Base-by-base conservation (phyloP, 2,888 invertebrate genomes). In the Scaptodrosophila latifasciaeformis region DNA sequence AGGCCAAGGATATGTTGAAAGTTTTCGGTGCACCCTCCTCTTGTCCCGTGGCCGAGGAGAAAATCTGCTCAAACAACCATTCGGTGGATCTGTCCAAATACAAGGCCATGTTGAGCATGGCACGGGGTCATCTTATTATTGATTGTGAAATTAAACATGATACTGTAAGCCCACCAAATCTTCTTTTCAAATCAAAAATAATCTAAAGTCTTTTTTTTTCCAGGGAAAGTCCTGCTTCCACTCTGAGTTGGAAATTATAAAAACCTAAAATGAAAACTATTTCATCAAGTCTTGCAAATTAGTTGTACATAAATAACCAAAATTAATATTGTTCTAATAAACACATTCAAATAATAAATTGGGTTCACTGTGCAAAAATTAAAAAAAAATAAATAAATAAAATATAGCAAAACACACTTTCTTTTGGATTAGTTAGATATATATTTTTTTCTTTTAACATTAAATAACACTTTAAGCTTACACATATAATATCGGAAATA, bases 1-100 rank as follows among this genome's bases (percentile, higher is more conserved):
- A 85, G 50, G 62, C 70, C 13, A 84, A 81, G 68, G 76, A 78
- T 18, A 70, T 84, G 17, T 46, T 87, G 13, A 82, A 83, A 40
- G 49, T 85, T 9, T 86, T 87, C 52, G 86, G 86, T 1, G 74
- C 87, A 1, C 87, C 87, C 2, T 77, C 84, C 6, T 70, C 79
- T n/a, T 88, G 88, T 59, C 88, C 88, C 1, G 84, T 86, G 13
- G 63, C 66, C 61, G 85, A 83, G 78, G 85, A 82, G 61, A 80
- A 85, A 70, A 66, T 85, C 17, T 88, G 88, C 52, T 70, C 82
- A 34, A 74, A 82, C 30, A 83, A 84, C 0, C 85, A 86, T 21
- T 82, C 69, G 21, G 76, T 87, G 1, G 86, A 84, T 50, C 35
- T 88, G 7, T 81, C 82, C n/a, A 86, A 86, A 58, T 88, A 83